A percentile compares a stretch with the other conserved stretches of the same genome.
phyloP scores from a whole-genome alignment of 2,113 vertebrate species.

The Gallinago jamesoni region DNA sequence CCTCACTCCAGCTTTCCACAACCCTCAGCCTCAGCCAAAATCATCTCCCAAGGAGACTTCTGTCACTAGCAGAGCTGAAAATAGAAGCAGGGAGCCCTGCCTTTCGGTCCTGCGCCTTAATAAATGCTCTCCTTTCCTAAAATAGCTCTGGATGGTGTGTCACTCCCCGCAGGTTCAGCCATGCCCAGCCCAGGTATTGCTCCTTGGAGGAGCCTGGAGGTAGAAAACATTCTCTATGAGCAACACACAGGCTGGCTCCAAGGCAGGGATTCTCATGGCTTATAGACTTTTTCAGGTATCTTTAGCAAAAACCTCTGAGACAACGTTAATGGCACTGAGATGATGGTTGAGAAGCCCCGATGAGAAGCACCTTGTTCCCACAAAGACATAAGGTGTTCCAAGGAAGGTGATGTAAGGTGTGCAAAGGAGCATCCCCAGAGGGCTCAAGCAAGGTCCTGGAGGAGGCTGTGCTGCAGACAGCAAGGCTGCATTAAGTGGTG shows the following conservation, averaged over 20 bases:
- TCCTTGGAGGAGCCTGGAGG: background rate
- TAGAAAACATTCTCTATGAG: background rate
- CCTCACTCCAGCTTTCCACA: background rate
- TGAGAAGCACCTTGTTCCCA: background rate
- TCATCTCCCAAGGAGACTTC: background rate
- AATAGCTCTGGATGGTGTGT: background rate
- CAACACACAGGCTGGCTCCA: background rate
- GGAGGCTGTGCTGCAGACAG: background rate
- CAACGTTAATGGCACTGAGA: background rate
- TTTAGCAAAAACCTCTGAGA: background rate
- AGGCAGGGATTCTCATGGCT: background rate
- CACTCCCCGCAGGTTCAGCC: background rate
- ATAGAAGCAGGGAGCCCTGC: constrained; percentile 15
- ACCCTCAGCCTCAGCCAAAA: constrained; percentile 1
- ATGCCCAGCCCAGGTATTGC: background rate
- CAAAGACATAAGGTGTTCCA: background rate
- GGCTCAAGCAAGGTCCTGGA: background rate
- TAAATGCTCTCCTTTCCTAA: background rate
- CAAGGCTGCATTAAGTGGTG: background rate
- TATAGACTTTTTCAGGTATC: background rate
- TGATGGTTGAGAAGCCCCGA: background rate
- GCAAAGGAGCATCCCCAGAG: background rate
- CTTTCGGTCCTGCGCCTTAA: background rate
- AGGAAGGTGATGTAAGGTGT: background rate
- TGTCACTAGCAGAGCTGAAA: background rate